Conservation (phyloP, 2,797 vertebrate species). For the Pipistrellus pygmaeus region DNA sequence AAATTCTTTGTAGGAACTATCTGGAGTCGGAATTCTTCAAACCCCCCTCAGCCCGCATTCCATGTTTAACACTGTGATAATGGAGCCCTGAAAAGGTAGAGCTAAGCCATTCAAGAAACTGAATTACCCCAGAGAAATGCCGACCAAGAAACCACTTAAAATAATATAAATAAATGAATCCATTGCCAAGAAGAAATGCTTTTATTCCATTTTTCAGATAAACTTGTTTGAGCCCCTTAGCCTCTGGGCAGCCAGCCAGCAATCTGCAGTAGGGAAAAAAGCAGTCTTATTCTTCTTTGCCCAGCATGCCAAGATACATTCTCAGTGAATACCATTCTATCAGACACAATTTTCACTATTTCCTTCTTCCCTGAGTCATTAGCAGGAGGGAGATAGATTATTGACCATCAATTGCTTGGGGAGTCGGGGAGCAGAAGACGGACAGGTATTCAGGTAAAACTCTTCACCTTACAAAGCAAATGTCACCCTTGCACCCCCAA, state of each 20-base stretch:
- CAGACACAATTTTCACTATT: background rate
- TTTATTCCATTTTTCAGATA: background rate
- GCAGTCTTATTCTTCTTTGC: background rate
- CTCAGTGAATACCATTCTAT: background rate
- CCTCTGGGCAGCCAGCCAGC: background rate
- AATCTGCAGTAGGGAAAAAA: background rate
- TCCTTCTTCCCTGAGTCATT: background rate
- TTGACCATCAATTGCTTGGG: background rate
- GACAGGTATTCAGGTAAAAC: background rate
- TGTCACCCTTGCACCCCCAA: background rate
- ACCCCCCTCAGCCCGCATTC: background rate
- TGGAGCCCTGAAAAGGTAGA: background rate
- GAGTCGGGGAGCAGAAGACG: background rate
- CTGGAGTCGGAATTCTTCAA: background rate
- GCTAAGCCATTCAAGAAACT: background rate
- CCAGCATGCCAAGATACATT: background rate
- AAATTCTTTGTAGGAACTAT: background rate
- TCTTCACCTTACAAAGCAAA: background rate
- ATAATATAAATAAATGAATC: background rate
- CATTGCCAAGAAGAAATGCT: background rate
- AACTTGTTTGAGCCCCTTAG: background rate
- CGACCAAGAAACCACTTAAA: background rate
- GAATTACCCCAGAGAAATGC: background rate
- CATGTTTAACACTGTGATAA: background rate
- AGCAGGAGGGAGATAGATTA: background rate